Evolutionary conservation across 23 tunicate genomes (phyloP), one percentile per base, ranked within the genome.

Genomic region (Ascidia mentula): DNA sequence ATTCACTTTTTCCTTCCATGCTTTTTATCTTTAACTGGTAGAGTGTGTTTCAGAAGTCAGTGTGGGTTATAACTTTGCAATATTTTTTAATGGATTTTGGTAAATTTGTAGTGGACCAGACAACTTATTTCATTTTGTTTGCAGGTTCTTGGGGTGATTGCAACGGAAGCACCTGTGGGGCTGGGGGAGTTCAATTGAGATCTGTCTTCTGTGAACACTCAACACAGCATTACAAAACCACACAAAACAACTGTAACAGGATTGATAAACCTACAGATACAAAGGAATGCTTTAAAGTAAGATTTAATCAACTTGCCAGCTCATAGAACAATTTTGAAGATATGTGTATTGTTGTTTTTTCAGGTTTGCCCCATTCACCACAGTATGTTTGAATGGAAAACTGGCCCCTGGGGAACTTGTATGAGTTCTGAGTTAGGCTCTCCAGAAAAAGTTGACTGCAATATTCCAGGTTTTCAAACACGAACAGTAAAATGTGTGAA

Each of bases 101-200:
- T n/a, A n/a, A n/a, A n/a, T n/a, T n/a, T n/a, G n/a, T n/a, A n/a
- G n/a, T n/a, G n/a, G n/a, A n/a, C n/a, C n/a, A n/a, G n/a, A n/a
- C n/a, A n/a, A n/a, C n/a, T n/a, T n/a, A 5, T 20, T 42, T 53
- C 24, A 53, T 53, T 6, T 53, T 53, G 22, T 26, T 32, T 70
- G 6, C 72, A 87, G 92, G 86, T 34, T 0, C 59, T 31, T 87
- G 92, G 92, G 82, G 82, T 26, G 72, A 69, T 34, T 87, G 92
- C 31, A 69, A 45, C 28, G 70, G 78, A 35, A 45, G 69, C 31
- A 37, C 53, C 28, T 87, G 92, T 46, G 92, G 92, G n/a, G 72
- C 79, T 38, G 86, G 86, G 26, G 92, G 92, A 6, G 32, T 76
- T 40, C 92, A 82, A 38, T 46, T 81, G 40, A 77, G 92, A 1